Conservation (phyloP, 2,797 vertebrate species). For the Cossypha caffra region DNA sequence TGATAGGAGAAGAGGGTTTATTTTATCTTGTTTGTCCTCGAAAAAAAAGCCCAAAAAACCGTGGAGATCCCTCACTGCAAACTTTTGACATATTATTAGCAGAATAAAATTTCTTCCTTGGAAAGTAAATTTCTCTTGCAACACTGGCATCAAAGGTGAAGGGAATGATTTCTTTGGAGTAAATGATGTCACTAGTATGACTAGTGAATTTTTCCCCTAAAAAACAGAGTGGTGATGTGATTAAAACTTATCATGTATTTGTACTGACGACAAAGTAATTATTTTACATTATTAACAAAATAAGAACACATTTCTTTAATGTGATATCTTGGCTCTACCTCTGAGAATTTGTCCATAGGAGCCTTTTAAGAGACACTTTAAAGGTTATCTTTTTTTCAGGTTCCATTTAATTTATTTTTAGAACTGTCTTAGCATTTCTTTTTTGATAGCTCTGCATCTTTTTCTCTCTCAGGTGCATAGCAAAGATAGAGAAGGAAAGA, state of each 20-base stretch:
- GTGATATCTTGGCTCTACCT: background rate
- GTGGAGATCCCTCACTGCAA: background rate
- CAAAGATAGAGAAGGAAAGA: background rate
- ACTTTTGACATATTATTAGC: background rate
- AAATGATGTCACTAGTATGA: background rate
- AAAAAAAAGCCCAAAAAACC: background rate
- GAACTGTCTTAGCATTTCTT: background rate
- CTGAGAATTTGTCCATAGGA: background rate
- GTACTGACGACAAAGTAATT: background rate
- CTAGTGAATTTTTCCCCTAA: background rate
- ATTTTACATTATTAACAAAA: background rate
- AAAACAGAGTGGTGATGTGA: background rate
- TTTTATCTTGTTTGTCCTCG: background rate
- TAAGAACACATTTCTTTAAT: background rate
- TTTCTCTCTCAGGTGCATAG: background rate
- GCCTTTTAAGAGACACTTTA: background rate
- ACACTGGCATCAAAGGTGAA: background rate
- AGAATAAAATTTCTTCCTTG: background rate
- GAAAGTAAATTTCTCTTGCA: background rate
- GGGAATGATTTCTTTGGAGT: background rate
- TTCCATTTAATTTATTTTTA: background rate
- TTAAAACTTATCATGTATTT: background rate
- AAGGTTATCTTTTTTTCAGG: background rate
- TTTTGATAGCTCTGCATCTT: background rate
- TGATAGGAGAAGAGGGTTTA: fast-evolving